These are phyloP conservation scores for Vespertilio murinus DNA, from an alignment of 2,797 vertebrate genomes.

Conservation along the genomic window DNA sequence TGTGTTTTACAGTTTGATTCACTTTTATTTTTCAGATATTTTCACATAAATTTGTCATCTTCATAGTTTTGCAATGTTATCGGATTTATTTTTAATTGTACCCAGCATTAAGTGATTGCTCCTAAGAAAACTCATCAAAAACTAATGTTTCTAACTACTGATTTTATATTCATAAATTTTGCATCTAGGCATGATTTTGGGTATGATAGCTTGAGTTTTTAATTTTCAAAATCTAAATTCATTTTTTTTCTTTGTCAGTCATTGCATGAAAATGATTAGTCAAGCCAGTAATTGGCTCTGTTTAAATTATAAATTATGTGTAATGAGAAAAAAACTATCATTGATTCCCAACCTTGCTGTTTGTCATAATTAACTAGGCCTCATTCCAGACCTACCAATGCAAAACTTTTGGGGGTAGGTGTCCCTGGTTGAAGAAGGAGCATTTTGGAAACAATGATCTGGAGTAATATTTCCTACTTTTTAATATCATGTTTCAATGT, in stretches of 20 bases:
- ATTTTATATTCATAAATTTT: slow-evolving; percentile 1
- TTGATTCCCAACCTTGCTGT: slow-evolving; percentile 1
- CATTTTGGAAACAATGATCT: slow-evolving; percentile 25
- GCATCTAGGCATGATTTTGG: neutral
- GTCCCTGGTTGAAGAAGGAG: neutral
- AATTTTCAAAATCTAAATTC: slow-evolving; percentile 21
- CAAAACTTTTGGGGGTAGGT: neutral
- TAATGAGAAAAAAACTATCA: neutral
- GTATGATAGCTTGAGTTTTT: slow-evolving; percentile 2
- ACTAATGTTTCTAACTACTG: slow-evolving; percentile 3
- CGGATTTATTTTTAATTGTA: slow-evolving; percentile 35
- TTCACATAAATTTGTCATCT: neutral
- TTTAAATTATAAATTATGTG: slow-evolving; percentile 12
- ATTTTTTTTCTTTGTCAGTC: slow-evolving; percentile 18
- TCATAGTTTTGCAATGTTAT: neutral
- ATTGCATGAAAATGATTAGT: slow-evolving; percentile 25
- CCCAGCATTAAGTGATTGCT: neutral
- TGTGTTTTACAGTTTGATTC: neutral
- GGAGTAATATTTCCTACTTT: neutral
- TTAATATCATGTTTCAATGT: neutral
- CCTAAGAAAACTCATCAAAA: neutral
- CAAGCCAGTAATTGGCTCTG: neutral
- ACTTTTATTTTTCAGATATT: slow-evolving; percentile 9
- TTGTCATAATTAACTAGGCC: neutral
- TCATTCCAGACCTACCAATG: neutral